Conservation (phyloP, 1,140 invertebrate genomes). For the Varroa destructor region DNA sequence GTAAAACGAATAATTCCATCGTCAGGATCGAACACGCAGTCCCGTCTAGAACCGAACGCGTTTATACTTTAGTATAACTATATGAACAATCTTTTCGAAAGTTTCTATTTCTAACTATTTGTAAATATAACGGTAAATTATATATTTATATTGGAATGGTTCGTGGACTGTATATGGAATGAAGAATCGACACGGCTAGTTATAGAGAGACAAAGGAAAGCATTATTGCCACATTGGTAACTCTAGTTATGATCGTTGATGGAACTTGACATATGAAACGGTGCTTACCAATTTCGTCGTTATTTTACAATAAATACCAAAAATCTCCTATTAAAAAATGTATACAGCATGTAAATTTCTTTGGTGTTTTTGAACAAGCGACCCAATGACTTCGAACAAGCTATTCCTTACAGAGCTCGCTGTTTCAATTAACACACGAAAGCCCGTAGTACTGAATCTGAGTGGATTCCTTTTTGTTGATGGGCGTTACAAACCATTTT, state of each 20-base stretch:
- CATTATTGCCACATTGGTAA: too few relatives aligned
- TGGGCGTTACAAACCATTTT: too few relatives aligned
- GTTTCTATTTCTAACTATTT: not conserved
- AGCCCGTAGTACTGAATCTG: too few relatives aligned
- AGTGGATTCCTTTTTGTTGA: too few relatives aligned
- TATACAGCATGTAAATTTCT: not conserved
- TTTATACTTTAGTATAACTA: not conserved
- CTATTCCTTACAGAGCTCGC: too few relatives aligned
- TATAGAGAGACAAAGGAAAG: too few relatives aligned
- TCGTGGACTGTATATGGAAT: too few relatives aligned
- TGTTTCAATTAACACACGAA: too few relatives aligned
- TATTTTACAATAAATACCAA: not conserved
- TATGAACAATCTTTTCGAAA: not conserved
- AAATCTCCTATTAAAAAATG: not conserved
- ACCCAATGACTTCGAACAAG: not conserved
- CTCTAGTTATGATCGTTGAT: too few relatives aligned
- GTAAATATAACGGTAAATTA: too few relatives aligned
- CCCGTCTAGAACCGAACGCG: not conserved
- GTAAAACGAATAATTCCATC: conserved; percentile 53
- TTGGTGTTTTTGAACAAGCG: not conserved
- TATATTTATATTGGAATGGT: too few relatives aligned
- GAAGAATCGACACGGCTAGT: too few relatives aligned
- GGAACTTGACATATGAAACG: not conserved
- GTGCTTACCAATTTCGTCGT: conserved; percentile 5
- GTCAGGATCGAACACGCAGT: conserved; percentile 25